A percentile compares a stretch with the other conserved stretches of the same genome.
Conservation (phyloP, 2,113 vertebrate species). For the Mystacornis crossleyi region DNA sequence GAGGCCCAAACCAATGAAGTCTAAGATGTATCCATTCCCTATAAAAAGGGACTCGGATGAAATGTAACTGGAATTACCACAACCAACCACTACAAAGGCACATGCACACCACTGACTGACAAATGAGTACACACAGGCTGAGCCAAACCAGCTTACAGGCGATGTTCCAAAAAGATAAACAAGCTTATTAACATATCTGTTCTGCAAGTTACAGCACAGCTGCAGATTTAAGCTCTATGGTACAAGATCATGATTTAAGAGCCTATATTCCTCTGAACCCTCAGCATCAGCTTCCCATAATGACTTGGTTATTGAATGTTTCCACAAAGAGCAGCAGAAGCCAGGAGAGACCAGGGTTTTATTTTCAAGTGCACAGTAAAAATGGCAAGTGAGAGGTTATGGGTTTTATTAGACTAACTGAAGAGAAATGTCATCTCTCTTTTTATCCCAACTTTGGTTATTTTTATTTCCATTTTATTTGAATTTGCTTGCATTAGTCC, state of each 20-base stretch:
- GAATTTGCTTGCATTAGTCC: not conserved
- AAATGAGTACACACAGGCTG: not conserved
- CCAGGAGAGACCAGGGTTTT: not conserved
- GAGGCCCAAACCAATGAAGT: not conserved
- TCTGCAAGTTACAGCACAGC: not conserved
- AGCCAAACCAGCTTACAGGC: not conserved
- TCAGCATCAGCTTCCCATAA: not conserved
- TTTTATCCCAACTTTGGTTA: not conserved
- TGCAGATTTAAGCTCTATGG: not conserved
- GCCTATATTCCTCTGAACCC: not conserved
- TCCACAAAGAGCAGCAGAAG: conserved; percentile 18
- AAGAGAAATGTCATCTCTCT: not conserved
- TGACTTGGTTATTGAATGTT: not conserved
- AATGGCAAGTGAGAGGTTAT: not conserved
- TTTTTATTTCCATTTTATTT: not conserved
- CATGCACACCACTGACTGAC: not conserved
- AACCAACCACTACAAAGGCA: not conserved
- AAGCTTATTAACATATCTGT: not conserved
- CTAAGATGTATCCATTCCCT: not conserved
- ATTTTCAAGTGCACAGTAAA: not conserved
- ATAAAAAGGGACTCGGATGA: not conserved
- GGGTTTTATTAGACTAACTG: not conserved
- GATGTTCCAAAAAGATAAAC: not conserved
- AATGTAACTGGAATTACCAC: not conserved
- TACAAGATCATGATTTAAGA: not conserved